A percentile compares a stretch with the other conserved stretches of the same genome.
phyloP scores from a whole-genome alignment of 2,113 vertebrate species.

The Pantherophis guttatus region DNA sequence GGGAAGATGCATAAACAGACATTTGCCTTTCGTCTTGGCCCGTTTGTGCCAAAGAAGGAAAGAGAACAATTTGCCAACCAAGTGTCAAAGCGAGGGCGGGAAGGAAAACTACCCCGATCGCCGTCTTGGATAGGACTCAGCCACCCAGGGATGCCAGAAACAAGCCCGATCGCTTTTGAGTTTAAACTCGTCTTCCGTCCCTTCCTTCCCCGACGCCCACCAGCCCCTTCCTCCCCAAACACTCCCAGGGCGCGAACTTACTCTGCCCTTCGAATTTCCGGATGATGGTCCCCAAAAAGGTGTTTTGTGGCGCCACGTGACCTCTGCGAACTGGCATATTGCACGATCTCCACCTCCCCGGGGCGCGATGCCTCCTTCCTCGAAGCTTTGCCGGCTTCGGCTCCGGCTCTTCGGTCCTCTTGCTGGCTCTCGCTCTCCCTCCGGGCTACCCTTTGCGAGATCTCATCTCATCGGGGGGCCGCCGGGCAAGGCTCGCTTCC shows the following conservation, averaged over 20 bases:
- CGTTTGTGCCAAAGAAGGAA: not conserved
- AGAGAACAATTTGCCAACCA: not conserved
- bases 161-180: not conserved
- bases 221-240: no score
- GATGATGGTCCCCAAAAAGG: slow-evolving; percentile 97
- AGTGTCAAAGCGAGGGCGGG: not conserved
- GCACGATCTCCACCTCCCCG: slow-evolving; percentile 37
- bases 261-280: slow-evolving; percentile 99
- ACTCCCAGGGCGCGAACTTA: slow-evolving; percentile 77
- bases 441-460: slow-evolving; percentile 68
- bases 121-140: not conserved
- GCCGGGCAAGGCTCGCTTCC: not conserved
- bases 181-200: not conserved
- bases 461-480: slow-evolving; percentile 68
- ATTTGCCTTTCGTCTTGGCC: not conserved
- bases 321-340: slow-evolving; percentile 99
- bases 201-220: not conserved
- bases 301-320: slow-evolving; percentile 99
- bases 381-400: not conserved
- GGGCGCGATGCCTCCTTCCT: slow-evolving; percentile 56
- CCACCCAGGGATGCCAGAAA: not conserved
- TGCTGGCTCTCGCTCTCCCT: slow-evolving; percentile 54
- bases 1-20: not conserved
- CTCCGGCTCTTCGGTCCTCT: not conserved
- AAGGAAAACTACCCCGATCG: not conserved